Conservation (phyloP, 1,140 invertebrate genomes). For the Pectinophora gossypiella region DNA sequence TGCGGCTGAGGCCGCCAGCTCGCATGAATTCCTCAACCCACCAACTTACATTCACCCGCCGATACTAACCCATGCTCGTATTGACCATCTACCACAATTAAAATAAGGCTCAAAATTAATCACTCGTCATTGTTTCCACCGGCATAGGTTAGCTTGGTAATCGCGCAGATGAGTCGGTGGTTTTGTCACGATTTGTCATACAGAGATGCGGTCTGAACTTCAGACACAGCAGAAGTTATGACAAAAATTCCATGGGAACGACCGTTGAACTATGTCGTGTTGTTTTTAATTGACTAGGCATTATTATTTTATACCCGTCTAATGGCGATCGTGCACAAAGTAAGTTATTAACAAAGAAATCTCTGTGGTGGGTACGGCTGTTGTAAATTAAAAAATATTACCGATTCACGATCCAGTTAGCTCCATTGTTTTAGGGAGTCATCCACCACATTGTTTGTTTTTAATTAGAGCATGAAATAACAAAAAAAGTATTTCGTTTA, state of each 20-base stretch:
- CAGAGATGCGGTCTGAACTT: conserved; percentile 48
- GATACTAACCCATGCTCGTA: not conserved
- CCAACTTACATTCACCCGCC: conserved; percentile 23
- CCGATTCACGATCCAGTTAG: too few species aligned
- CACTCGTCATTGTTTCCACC: not conserved
- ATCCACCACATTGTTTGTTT: too few species aligned
- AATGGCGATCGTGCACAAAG: conserved; percentile 22
- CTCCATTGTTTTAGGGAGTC: too few species aligned
- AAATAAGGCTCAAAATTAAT: conserved; percentile 22
- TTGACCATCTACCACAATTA: not conserved
- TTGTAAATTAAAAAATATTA: conserved; percentile 8
- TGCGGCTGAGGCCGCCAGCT: conserved; percentile 49
- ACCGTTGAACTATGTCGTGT: conserved; percentile 25
- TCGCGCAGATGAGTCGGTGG: conserved; percentile 59
- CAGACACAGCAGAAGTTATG: conserved; percentile 50
- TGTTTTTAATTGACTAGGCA: conserved; percentile 38
- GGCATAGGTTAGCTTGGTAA: not conserved
- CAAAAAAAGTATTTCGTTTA: too few species aligned
- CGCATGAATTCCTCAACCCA: conserved; percentile 45
- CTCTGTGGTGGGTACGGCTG: not conserved
- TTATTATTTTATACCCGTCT: not conserved
- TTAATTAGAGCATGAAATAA: too few species aligned
- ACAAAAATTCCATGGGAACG: conserved; percentile 53
- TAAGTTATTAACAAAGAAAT: not conserved
- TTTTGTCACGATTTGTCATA: conserved; percentile 72